A percentile compares a stretch with the other conserved stretches of the same genome.
Conservation (phyloP, 2,113 vertebrate genomes). For the Dolichallabes microphthalmus region DNA sequence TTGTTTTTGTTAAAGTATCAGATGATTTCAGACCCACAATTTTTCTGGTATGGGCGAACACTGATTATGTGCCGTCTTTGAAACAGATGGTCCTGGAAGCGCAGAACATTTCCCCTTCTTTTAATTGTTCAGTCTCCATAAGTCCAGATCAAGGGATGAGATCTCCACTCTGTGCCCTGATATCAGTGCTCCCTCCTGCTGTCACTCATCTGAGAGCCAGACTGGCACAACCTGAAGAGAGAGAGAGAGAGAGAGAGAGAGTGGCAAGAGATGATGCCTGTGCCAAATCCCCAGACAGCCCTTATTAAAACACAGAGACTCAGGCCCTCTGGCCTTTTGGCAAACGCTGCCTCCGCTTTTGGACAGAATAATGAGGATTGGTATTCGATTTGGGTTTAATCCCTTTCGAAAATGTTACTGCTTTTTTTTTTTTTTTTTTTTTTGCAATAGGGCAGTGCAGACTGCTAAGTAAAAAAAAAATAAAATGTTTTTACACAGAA, state of each 20-base stretch:
- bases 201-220: conserved; percentile 35
- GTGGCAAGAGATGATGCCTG: conserved; percentile 30
- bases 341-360: conserved; percentile 31
- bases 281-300: conserved; percentile 39
- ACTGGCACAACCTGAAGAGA: conserved; percentile 29
- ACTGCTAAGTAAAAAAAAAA: background rate
- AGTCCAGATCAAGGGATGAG: conserved; percentile 22
- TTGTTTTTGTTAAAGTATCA: background rate
- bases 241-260: background rate
- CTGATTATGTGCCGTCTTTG: background rate
- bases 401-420: conserved; percentile 13
- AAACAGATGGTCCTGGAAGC: conserved; percentile 24
- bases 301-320: conserved; percentile 23
- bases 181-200: conserved; percentile 18
- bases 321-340: conserved; percentile 45
- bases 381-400: conserved; percentile 38
- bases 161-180: conserved; percentile 5
- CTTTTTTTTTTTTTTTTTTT: conserved; percentile 29
- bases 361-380: conserved; percentile 43
- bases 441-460: background rate
- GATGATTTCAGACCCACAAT: background rate
- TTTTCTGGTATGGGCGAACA: background rate
- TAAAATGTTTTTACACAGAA: background rate
- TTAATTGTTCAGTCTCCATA: conserved; percentile 5
- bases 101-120: conserved; percentile 13